Percentiles rank a stretch among this genome's conserved stretches.
Conservation (phyloP, 2,113 vertebrate species). For the Chinchilla lanigera region DNA sequence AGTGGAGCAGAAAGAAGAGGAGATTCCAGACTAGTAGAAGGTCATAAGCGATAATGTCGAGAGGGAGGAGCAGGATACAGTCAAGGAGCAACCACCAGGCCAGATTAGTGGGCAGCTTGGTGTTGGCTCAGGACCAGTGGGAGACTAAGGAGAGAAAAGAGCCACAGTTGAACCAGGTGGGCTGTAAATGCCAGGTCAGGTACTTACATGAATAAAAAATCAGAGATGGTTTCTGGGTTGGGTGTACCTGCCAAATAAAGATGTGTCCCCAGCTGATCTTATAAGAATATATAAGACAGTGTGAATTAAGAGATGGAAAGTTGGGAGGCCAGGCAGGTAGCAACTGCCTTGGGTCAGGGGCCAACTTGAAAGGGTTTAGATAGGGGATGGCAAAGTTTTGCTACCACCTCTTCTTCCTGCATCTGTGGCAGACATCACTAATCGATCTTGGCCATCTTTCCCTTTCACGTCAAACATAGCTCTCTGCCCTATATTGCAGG, state of each 20-base stretch:
- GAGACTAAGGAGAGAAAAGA: neutral
- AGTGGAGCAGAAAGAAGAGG: neutral
- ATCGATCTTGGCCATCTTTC: rapidly evolving
- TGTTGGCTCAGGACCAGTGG: rapidly evolving
- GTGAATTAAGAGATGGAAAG: neutral
- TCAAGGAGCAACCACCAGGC: too few species aligned
- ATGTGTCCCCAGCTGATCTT: too few species aligned
- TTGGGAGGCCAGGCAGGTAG: too few species aligned
- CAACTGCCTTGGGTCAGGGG: rapidly evolving
- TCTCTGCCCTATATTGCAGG: neutral
- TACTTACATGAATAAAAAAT: rapidly evolving
- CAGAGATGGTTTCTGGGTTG: neutral
- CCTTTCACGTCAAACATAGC: rapidly evolving
- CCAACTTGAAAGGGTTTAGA: neutral
- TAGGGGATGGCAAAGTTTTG: neutral
- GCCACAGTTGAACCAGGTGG: neutral
- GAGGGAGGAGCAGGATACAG: neutral
- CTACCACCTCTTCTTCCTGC: rapidly evolving
- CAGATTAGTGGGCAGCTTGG: neutral
- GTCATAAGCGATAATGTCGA: neutral
- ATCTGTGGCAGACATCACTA: neutral
- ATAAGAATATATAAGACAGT: rapidly evolving
- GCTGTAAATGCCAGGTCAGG: neutral
- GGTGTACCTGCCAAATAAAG: neutral
- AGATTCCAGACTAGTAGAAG: neutral